Evolutionary conservation across 2,888 invertebrate species (phyloP).

Genomic region (Campaea margaritaria): DNA sequence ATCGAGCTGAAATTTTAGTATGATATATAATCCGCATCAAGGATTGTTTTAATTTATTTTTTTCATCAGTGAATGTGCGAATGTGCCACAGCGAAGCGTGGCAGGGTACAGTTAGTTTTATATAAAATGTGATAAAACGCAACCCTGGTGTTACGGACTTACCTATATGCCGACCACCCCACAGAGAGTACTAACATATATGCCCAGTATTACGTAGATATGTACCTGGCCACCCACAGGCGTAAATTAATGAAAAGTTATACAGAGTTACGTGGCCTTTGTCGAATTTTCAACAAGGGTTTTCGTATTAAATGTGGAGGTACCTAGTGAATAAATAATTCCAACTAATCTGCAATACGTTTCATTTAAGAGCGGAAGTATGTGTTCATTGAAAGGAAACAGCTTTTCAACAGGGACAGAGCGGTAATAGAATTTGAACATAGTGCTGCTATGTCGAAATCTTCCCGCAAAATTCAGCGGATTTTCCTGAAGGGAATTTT

Average conservation of each 20-base stretch:
- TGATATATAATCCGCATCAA: no score
- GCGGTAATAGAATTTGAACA: conserved; percentile 44
- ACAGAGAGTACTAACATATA: background rate
- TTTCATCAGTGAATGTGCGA: no score
- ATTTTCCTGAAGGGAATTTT: background rate
- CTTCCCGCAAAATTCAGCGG: conserved; percentile 34
- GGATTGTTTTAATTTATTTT: no score
- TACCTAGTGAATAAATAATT: conserved; percentile 43
- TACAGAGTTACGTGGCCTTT: conserved; percentile 15
- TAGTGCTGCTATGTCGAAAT: conserved; percentile 5
- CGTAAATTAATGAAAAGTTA: conserved; percentile 35
- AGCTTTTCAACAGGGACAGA: conserved; percentile 45
- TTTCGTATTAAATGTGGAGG: conserved; percentile 39
- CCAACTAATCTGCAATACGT: conserved; percentile 37
- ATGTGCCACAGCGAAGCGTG: no score
- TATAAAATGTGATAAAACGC: no score
- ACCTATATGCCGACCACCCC: background rate
- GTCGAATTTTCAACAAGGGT: conserved; percentile 45
- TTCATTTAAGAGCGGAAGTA: conserved; percentile 52
- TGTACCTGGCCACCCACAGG: conserved; percentile 11
- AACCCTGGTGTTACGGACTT: no score
- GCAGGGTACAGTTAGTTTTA: no score
- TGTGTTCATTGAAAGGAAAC: conserved; percentile 53
- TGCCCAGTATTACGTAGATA: background rate
- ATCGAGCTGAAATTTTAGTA: no score